Base-by-base conservation (phyloP, 2,797 vertebrate species). In the Australoheros facetus region DNA sequence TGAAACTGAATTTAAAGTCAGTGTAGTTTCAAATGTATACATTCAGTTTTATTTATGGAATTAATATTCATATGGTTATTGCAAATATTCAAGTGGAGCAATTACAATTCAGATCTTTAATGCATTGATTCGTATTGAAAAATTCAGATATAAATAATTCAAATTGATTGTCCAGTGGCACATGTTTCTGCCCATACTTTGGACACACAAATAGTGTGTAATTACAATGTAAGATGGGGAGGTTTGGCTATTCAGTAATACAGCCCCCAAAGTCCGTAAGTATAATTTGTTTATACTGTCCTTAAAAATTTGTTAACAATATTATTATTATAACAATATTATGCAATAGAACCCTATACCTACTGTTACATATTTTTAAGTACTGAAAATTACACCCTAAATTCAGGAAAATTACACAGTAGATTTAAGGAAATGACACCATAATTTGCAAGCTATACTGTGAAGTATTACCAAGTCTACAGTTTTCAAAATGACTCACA, bases 401-500 rank as follows among this genome's bases (percentile, higher is more conserved):
- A 48, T 66, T 66, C 23, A 66, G 42, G 48, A 66, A 51, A 30
- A 30, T 51, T 51, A 69, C 26, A 30, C 26, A 51, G 19, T 7
- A 0, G 45, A n/a, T 30, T 69, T 51, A 48, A 51, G 42, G 62
- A 69, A 69, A 30, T 69, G n/a, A 51, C 26, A 30, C 17, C 45
- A n/a, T 51, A 51, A 17, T 30, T 48, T 7, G 3, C 42, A 21
- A 66, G 23, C 9, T 19, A 26, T 51, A 51, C 30, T 69, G 30
- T 19, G 28, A 51, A 69, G 19, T 51, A 26, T 28, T 69, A 48
- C 42, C 10, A 48, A 51, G 34, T 21, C 14, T 69, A 30, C 13
- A 56, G 6, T 78, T 77, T 82, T 39, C 9, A 19, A 58, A 70
- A 73, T 75, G 32, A 73, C 60, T 76, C 42, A 45, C 2, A 71